Percentiles rank a stretch among this genome's conserved stretches.
Evolutionary conservation across 2,797 vertebrate species (phyloP).

Genomic region (Typhlichthys subterraneus): DNA sequence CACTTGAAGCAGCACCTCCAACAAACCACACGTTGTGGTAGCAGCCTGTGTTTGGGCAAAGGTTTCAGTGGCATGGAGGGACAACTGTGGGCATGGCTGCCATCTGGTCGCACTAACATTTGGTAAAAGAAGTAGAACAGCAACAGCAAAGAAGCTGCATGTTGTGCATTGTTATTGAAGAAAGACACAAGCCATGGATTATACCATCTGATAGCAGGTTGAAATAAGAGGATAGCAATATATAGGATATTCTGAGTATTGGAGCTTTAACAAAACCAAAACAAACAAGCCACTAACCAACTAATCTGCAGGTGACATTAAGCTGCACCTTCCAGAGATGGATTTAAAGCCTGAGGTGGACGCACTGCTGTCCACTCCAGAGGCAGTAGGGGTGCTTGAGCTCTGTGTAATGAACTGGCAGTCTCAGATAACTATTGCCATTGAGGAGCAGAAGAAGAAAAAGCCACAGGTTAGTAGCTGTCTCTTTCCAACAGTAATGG

Average conservation of each 20-base stretch:
- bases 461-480: conserved; percentile 81
- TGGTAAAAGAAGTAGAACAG: too few species aligned
- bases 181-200: too few species aligned
- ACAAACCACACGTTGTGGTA: too few species aligned
- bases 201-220: not conserved
- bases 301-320: conserved; percentile 75
- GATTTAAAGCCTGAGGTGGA: conserved; percentile 75
- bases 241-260: not conserved
- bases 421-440: conserved; percentile 78
- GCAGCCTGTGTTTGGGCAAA: too few species aligned
- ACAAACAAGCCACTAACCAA: not conserved
- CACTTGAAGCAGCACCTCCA: too few species aligned
- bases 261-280: not conserved
- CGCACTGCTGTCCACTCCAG: conserved; percentile 63
- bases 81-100: too few species aligned
- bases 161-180: too few species aligned
- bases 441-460: conserved; percentile 83
- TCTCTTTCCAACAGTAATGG: not conserved
- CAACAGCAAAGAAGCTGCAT: too few species aligned
- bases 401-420: conserved; percentile 87
- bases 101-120: too few species aligned
- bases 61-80: too few species aligned
- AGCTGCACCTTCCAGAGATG: conserved; percentile 83
- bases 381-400: conserved; percentile 80
- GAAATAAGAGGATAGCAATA: not conserved